Conservation (phyloP, 1,140 invertebrate species). For the Metopolophium dirhodum region DNA sequence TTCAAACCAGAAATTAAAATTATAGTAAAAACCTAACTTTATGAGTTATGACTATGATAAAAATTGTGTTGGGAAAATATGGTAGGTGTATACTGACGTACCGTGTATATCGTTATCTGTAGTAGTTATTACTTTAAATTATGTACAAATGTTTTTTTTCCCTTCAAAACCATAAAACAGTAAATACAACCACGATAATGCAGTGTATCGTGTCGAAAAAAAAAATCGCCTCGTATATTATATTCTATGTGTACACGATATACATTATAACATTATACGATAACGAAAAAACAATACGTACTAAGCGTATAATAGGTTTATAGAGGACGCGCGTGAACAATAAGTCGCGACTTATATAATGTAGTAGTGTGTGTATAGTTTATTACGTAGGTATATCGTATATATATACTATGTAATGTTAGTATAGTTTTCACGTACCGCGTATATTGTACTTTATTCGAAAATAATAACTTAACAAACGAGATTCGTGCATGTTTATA, state of each 20-base stretch:
- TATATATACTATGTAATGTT: not conserved
- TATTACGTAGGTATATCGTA: not conserved
- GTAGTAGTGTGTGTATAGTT: not conserved
- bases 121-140: not conserved
- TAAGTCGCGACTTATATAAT: not conserved
- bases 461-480: conserved; percentile 1
- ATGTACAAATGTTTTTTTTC: not conserved
- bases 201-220: not conserved
- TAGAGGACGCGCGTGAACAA: conserved; percentile 9
- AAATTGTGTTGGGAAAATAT: not conserved
- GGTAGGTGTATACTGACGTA: not conserved
- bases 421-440: not conserved
- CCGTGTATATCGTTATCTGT: not conserved
- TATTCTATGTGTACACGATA: not conserved
- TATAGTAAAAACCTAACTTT: not conserved
- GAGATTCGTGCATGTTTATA: not conserved
- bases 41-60: not conserved
- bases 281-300: conserved; percentile 4
- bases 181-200: not conserved
- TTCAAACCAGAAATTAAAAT: not conserved
- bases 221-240: not conserved
- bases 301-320: conserved; percentile 16
- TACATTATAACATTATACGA: not conserved
- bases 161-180: not conserved
- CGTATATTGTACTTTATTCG: not conserved